Evolutionary conservation across 1,140 invertebrate genomes (phyloP).

Genomic region (Heliconius eleuchia): DNA sequence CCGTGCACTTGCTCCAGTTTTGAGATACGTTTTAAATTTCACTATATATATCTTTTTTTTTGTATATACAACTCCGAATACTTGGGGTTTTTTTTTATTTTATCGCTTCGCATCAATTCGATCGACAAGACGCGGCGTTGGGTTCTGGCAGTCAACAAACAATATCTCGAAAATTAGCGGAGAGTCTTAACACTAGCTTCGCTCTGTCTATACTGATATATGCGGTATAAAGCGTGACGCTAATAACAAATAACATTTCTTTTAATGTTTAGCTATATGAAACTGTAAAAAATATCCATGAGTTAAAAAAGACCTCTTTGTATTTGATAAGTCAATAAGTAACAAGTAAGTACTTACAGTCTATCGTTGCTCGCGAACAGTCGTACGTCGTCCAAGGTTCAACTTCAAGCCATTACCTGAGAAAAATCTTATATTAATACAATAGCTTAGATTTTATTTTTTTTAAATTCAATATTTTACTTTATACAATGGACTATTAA

Average conservation of each 20-base stretch:
- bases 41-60: neutral
- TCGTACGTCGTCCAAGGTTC: slow-evolving; percentile 58
- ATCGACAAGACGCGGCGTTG: too few relatives aligned
- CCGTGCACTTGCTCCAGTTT: slow-evolving; percentile 31
- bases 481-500: slow-evolving; percentile 30
- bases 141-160: too few relatives aligned
- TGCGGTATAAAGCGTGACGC: too few relatives aligned
- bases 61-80: neutral
- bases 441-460: slow-evolving; percentile 3
- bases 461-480: slow-evolving; percentile 21
- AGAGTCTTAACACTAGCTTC: too few relatives aligned
- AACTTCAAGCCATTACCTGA: slow-evolving; percentile 65
- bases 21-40: slow-evolving; percentile 19
- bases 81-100: too few relatives aligned
- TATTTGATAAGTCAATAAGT: neutral
- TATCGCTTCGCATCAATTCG: too few relatives aligned
- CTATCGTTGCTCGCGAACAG: slow-evolving; percentile 50
- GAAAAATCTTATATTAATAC: neutral
- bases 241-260: too few relatives aligned
- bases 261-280: too few relatives aligned
- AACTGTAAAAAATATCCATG: neutral
- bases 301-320: neutral
- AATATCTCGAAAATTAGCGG: too few relatives aligned
- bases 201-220: too few relatives aligned
- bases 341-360: slow-evolving; percentile 59